Conservation (phyloP, 2,888 invertebrate species). For the Amiota communis region DNA sequence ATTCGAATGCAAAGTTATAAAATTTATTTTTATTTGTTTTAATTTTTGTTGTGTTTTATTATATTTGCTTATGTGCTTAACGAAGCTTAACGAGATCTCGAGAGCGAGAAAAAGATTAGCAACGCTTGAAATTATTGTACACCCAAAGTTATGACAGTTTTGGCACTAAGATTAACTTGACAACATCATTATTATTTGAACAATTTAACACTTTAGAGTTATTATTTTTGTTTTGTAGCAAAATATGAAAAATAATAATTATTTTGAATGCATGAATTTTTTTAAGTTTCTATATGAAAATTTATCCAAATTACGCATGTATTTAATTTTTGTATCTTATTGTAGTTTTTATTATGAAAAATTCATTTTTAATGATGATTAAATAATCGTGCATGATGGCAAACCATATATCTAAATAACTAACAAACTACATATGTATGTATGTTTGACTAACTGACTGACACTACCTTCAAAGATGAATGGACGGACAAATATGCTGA, state of each 20-base stretch:
- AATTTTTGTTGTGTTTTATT: no score
- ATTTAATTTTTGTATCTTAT: background rate
- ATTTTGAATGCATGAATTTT: conserved; percentile 34
- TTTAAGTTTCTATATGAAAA: conserved; percentile 54
- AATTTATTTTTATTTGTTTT: no score
- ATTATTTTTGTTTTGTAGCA: conserved; percentile 13
- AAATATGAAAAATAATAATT: background rate
- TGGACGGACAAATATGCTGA: no score
- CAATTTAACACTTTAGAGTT: conserved; percentile 23
- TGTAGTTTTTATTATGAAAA: conserved; percentile 34
- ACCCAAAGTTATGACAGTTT: no score
- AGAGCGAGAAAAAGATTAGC: no score
- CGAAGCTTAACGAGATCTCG: no score
- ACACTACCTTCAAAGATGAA: no score
- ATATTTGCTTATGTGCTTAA: no score
- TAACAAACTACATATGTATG: background rate
- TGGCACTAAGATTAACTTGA: no score
- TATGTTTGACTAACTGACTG: no score
- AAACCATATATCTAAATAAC: background rate
- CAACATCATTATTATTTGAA: conserved; percentile 5
- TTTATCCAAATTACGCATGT: conserved; percentile 58
- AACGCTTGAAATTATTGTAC: no score
- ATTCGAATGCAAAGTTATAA: no score
- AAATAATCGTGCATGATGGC: conserved; percentile 48
- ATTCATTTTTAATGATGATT: conserved; percentile 57